These are phyloP conservation scores for Drosophila nigricruria DNA, from an alignment of 2,888 invertebrate species.

Conservation along the genomic window DNA sequence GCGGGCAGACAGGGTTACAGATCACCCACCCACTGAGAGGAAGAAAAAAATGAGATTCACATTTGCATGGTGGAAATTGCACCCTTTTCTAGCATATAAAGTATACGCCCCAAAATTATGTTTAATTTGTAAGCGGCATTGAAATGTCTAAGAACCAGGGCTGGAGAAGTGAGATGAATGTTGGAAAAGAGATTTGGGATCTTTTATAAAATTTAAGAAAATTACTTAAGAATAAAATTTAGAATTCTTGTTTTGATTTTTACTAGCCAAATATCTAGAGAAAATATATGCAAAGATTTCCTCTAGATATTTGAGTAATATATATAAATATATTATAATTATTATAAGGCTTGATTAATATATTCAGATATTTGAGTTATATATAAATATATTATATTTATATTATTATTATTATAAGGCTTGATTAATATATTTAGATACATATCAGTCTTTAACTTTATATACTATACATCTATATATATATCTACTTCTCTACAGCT, in stretches of 20 bases:
- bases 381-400: no score
- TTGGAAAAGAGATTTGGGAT: background rate
- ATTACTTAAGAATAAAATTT: background rate
- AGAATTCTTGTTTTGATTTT: background rate
- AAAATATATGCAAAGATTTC: no score
- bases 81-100: constrained; percentile 48
- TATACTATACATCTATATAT: no score
- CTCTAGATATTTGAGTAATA: no score
- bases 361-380: no score
- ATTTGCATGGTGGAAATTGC: constrained; percentile 48
- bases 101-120: constrained; percentile 44
- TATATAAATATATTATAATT: no score
- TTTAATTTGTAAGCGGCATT: constrained; percentile 26
- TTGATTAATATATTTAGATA: no score
- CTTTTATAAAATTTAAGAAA: background rate
- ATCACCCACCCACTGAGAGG: constrained; percentile 8
- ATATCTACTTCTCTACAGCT: no score
- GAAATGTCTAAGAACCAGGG: constrained; percentile 29
- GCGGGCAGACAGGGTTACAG: constrained; percentile 1
- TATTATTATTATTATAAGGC: no score
- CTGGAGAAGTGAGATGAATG: background rate
- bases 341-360: no score
- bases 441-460: no score
- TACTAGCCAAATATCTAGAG: background rate
- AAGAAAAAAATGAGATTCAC: constrained; percentile 41